Evolutionary conservation across 2,797 vertebrate genomes (phyloP).

Genomic region (Scolopax rusticola): DNA sequence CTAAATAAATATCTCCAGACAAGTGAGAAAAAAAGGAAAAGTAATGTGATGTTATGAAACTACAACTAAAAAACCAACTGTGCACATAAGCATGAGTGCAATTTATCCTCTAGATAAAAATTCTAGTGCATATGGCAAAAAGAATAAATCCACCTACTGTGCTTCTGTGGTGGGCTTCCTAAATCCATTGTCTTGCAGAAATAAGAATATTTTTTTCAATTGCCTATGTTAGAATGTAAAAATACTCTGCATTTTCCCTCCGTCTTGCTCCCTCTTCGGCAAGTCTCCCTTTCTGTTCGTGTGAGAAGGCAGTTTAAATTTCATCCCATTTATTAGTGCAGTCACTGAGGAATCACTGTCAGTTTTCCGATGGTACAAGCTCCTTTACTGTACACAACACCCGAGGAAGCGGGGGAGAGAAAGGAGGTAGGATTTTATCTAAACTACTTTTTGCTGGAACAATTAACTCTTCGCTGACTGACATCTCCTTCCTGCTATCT

Average conservation of each 20-base stretch:
- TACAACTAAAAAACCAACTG: background rate
- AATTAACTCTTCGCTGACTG: slow-evolving; percentile 61
- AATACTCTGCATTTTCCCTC: slow-evolving; percentile 59
- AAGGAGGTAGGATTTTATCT: slow-evolving; percentile 55
- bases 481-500: background rate
- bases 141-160: slow-evolving; percentile 85
- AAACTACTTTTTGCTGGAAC: slow-evolving; percentile 53
- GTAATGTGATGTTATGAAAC: background rate
- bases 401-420: slow-evolving; percentile 34
- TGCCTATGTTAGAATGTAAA: slow-evolving; percentile 48
- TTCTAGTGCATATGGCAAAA: background rate
- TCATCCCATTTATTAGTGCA: slow-evolving; percentile 72
- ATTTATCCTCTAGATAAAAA: slow-evolving; percentile 22
- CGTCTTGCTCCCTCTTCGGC: slow-evolving; percentile 46
- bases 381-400: slow-evolving; percentile 38
- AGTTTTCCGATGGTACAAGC: slow-evolving; percentile 17
- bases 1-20: background rate
- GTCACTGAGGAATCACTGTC: slow-evolving; percentile 72
- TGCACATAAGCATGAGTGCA: background rate
- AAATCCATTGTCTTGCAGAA: slow-evolving; percentile 83
- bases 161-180: slow-evolving; percentile 81
- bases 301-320: slow-evolving; percentile 76
- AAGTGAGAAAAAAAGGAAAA: background rate
- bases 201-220: slow-evolving; percentile 6
- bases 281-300: slow-evolving; percentile 33